Conservation (phyloP, 2,888 invertebrate genomes). For the Glomeris marginata region DNA sequence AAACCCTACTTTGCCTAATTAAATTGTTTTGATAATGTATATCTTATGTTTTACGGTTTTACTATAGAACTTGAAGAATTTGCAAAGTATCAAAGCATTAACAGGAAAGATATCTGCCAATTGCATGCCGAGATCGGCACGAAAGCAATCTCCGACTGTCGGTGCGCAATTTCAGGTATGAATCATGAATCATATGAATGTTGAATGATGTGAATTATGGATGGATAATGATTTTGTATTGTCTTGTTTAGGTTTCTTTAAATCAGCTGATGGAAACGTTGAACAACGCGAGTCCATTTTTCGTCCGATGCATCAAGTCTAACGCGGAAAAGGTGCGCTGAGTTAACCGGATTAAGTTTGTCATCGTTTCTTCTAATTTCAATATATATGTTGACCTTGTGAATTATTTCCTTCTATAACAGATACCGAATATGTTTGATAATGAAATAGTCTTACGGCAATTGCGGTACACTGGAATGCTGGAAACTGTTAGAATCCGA, state of each 20-base stretch:
- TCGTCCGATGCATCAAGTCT: constrained; percentile 86
- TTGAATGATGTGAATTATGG: too few relatives aligned
- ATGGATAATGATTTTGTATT: constrained; percentile 4
- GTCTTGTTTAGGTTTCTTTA: constrained; percentile 55
- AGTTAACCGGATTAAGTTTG: background rate
- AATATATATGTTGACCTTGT: background rate
- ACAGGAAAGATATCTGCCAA: constrained; percentile 51
- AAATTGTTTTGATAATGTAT: background rate
- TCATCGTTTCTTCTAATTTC: constrained; percentile 2
- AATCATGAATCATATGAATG: too few relatives aligned
- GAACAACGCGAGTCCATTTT: constrained; percentile 73
- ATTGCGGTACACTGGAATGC: constrained; percentile 88
- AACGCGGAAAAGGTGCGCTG: constrained; percentile 71
- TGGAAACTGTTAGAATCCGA: constrained; percentile 86
- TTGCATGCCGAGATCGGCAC: constrained; percentile 35
- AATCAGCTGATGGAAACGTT: constrained; percentile 85
- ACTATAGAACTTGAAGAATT: constrained; percentile 66
- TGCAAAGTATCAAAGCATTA: constrained; percentile 80
- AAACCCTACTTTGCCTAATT: background rate
- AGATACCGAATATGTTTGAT: constrained; percentile 78
- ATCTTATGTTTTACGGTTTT: too few relatives aligned
- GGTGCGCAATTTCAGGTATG: constrained; percentile 66
- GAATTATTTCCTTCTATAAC: constrained; percentile 16
- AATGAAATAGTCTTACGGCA: constrained; percentile 83
- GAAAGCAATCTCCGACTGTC: constrained; percentile 81